Conservation (phyloP, 2,888 invertebrate species). For the Dryadula phaetusa region DNA sequence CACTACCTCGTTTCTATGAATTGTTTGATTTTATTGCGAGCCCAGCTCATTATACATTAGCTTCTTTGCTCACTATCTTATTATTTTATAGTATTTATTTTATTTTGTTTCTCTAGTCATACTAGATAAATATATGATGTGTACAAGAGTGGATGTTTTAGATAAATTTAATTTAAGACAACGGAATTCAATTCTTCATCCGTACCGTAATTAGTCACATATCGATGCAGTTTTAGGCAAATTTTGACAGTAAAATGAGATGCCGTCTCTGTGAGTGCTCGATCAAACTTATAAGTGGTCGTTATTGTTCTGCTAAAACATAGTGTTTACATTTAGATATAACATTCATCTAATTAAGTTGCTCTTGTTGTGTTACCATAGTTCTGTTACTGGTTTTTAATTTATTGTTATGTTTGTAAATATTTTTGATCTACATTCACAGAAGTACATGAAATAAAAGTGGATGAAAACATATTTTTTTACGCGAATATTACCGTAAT, state of each 20-base stretch:
- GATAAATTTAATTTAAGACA: constrained; percentile 55
- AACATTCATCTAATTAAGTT: constrained; percentile 17
- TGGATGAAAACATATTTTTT: constrained; percentile 74
- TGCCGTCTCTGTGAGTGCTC: constrained; percentile 53
- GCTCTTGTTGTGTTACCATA: background rate
- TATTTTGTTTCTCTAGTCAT: constrained; percentile 67
- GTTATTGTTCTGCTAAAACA: constrained; percentile 3
- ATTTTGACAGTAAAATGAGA: constrained; percentile 51
- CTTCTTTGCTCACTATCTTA: constrained; percentile 62
- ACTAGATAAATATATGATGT: constrained; percentile 62
- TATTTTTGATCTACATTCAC: constrained; percentile 49
- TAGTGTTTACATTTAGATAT: constrained; percentile 5
- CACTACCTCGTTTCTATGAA: constrained; percentile 77
- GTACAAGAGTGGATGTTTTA: constrained; percentile 56
- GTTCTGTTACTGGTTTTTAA: constrained; percentile 5
- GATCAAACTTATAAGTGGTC: constrained; percentile 20
- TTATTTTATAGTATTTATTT: constrained; percentile 63
- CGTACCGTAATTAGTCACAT: constrained; percentile 69
- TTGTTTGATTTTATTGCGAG: constrained; percentile 66
- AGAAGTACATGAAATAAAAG: constrained; percentile 58
- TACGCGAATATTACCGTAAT: constrained; percentile 76
- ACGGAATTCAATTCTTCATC: constrained; percentile 62
- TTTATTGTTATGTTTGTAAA: constrained; percentile 17
- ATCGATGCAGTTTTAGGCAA: constrained; percentile 63
- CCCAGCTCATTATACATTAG: constrained; percentile 71